Base-by-base conservation (phyloP, 2,797 vertebrate genomes). In the Tokudaia tokunoshimensis region DNA sequence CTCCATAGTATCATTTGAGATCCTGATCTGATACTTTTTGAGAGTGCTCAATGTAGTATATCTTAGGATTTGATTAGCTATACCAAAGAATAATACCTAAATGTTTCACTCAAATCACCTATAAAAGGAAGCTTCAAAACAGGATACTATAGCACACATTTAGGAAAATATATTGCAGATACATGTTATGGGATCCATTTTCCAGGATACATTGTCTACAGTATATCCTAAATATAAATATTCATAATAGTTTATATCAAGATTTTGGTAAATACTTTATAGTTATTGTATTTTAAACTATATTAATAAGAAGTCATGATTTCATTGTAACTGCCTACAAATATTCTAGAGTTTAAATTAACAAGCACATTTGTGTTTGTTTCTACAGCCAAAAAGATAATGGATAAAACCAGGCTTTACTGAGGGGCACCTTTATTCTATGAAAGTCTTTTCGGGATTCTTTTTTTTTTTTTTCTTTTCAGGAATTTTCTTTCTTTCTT, bases 161-260 rank as follows among this genome's bases (percentile, higher is more conserved):
- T 87, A 91, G 13, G 3, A 80, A 95, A 85, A 31, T 80, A 0
- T 80, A 76, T 74, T 57, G 91, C 93, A 75, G 29, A 74, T 89
- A 17, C 20, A 75, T 61, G 8, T 34, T 83, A 34, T 6, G 34
- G 34, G 1, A 89, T 2, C 61, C 24, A 92, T 89, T 88, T 89
- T 82, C 17, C 20, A 93, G 75, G 44, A 59, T 24, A 76, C 47
- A 91, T 74, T 67, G 19, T 87, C 59, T 95, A 55, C 24, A 29
- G 12, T 57, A 3, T 44, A 91, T 95, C 83, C 26, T 84, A 97
- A 95, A 63, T 95, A 87, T 83, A 94, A 91, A 94, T 92, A 89
- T 91, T 96, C 34, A 92, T 87, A 80, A 22, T 47, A 92, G 31
- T 65, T 91, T 22, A 37, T 96, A 95, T 70, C 44, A 92, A 91